Conservation (phyloP, 2,888 invertebrate genomes). For the Synergus itoensis region DNA sequence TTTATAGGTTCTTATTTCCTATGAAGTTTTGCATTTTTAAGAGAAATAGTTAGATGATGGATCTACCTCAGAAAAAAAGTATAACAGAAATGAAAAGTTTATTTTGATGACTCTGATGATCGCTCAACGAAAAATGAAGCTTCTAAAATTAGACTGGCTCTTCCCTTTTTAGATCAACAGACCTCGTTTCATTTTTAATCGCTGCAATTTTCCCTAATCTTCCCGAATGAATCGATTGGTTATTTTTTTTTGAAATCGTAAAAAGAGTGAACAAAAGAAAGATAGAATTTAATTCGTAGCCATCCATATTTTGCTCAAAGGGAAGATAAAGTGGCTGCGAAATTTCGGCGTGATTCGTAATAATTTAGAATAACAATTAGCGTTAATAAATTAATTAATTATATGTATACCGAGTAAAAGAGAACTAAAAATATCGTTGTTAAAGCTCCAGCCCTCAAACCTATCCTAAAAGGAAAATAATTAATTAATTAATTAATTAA, state of each 20-base stretch:
- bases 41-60: background rate
- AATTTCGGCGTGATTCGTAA: conserved; percentile 15
- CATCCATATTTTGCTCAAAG: conserved; percentile 37
- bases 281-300: conserved; percentile 12
- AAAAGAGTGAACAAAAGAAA: background rate
- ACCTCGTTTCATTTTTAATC: background rate
- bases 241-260: background rate
- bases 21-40: background rate
- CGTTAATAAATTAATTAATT: conserved; percentile 16
- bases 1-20: background rate
- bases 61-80: background rate
- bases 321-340: conserved; percentile 32
- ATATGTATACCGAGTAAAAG: background rate
- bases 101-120: background rate
- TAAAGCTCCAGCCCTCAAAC: conserved; percentile 21
- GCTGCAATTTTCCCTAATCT: background rate
- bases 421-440: conserved; percentile 11
- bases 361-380: conserved; percentile 8
- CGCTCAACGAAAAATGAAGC: background rate
- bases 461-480: background rate
- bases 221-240: background rate
- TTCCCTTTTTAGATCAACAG: background rate
- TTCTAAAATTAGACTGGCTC: background rate
- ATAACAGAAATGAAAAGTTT: background rate
- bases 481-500: background rate